These are phyloP conservation scores for Thunnus albacares DNA, from an alignment of 2,797 vertebrate species.

Conservation along the genomic window DNA sequence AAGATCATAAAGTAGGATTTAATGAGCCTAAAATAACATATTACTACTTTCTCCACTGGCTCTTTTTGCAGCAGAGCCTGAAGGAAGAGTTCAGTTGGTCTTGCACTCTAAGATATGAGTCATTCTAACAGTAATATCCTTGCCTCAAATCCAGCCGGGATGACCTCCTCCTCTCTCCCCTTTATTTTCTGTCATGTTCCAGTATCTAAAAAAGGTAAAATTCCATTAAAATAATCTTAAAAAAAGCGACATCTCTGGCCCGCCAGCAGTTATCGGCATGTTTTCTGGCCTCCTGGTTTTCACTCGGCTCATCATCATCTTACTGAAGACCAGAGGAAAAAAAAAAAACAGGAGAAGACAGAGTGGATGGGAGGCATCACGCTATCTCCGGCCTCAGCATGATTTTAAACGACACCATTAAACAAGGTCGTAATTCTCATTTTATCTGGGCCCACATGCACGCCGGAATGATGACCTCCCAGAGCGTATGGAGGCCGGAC, in stretches of 20 bases:
- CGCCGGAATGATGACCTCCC: slow-evolving; percentile 56
- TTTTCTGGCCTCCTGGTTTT: slow-evolving; percentile 13
- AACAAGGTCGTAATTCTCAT: slow-evolving; percentile 72
- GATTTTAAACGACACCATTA: slow-evolving; percentile 77
- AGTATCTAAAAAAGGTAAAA: background rate
- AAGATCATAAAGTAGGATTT: too few relatives aligned
- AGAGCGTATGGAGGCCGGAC: slow-evolving; percentile 38
- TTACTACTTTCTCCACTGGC: too few relatives aligned
- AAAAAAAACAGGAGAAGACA: slow-evolving; percentile 16
- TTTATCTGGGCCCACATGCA: slow-evolving; percentile 56
- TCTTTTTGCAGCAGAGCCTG: too few relatives aligned
- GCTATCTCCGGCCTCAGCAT: slow-evolving; percentile 60
- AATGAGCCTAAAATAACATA: too few relatives aligned
- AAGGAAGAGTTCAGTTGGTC: background rate
- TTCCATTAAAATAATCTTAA: slow-evolving; percentile 18
- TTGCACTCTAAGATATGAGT: too few relatives aligned
- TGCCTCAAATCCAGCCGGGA: background rate
- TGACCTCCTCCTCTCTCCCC: background rate
- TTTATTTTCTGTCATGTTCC: background rate
- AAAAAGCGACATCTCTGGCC: background rate
- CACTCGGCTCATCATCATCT: slow-evolving; percentile 33
- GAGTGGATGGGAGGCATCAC: slow-evolving; percentile 23
- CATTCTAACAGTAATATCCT: too few relatives aligned
- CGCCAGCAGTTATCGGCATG: slow-evolving; percentile 8
- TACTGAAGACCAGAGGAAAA: slow-evolving; percentile 8